Percentiles rank a stretch among this genome's conserved stretches.
phyloP scores from a whole-genome alignment of 1,140 invertebrate species.

The Pollicipes pollicipes region DNA sequence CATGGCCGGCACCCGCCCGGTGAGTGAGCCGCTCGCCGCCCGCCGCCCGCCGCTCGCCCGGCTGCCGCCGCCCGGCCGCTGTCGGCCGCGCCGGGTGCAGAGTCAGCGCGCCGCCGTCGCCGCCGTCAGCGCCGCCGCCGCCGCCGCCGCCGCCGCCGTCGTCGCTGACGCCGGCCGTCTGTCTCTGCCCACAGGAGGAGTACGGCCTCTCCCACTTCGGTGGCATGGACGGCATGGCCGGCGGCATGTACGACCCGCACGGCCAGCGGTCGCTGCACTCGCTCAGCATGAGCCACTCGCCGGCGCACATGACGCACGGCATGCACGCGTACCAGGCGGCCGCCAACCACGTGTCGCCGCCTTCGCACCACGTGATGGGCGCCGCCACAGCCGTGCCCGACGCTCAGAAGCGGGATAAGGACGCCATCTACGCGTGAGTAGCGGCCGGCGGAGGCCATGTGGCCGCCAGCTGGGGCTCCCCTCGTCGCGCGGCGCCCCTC shows the following conservation, averaged over 20 bases:
- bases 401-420: background rate
- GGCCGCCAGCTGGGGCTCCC: too few relatives aligned
- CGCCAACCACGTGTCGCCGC: background rate
- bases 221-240: background rate
- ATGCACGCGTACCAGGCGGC: background rate
- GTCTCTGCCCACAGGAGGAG: constrained; percentile 3
- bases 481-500: too few relatives aligned
- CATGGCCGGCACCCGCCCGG: background rate
- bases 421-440: constrained; percentile 4
- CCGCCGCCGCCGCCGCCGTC: too few relatives aligned
- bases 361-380: constrained; percentile 1
- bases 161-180: background rate
- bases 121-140: too few relatives aligned
- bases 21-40: background rate
- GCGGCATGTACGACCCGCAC: constrained; percentile 3
- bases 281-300: background rate
- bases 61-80: too few relatives aligned
- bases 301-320: background rate
- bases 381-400: background rate
- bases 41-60: too few relatives aligned
- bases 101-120: too few relatives aligned
- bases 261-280: background rate
- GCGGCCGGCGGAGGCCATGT: background rate
- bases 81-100: too few relatives aligned
- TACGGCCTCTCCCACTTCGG: background rate